Conservation (phyloP, 2,797 vertebrate species). For the Knipowitschia caucasica region DNA sequence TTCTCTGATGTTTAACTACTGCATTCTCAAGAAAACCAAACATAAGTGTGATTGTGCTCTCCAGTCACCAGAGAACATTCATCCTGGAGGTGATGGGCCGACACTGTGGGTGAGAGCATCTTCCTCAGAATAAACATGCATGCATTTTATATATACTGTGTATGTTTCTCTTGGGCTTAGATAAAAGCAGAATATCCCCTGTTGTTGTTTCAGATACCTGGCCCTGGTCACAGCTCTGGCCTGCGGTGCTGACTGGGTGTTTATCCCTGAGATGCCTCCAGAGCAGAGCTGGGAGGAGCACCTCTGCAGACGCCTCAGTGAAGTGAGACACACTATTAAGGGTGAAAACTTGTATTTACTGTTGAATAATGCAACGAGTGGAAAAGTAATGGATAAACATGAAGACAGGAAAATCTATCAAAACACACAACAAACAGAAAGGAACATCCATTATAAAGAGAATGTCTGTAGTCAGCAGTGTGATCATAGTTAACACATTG, state of each 20-base stretch:
- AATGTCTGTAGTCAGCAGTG: too few relatives aligned
- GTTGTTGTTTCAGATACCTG: conserved; percentile 80
- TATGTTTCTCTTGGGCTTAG: too few relatives aligned
- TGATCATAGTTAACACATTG: too few relatives aligned
- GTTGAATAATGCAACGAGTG: too few relatives aligned
- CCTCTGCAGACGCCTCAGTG: conserved; percentile 84
- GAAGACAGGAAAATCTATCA: too few relatives aligned
- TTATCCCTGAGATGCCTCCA: conserved; percentile 94
- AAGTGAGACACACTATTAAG: conserved; percentile 74
- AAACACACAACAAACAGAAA: background rate
- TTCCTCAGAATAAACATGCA: background rate
- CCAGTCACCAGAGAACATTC: conserved; percentile 93
- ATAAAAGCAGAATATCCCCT: too few relatives aligned
- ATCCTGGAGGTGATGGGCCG: conserved; percentile 98
- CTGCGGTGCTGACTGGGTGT: conserved; percentile 92
- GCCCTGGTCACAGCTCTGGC: conserved; percentile 88
- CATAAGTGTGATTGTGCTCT: too few relatives aligned
- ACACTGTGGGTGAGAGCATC: conserved; percentile 87
- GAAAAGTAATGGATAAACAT: too few relatives aligned
- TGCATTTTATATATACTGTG: too few relatives aligned
- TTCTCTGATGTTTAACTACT: too few relatives aligned
- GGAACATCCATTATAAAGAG: background rate
- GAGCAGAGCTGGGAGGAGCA: conserved; percentile 89
- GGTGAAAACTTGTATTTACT: too few relatives aligned
- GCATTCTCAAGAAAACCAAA: too few relatives aligned